Evolutionary conservation across 2,888 invertebrate species (phyloP).

Genomic region (Cataglyphis rosenhaueri): DNA sequence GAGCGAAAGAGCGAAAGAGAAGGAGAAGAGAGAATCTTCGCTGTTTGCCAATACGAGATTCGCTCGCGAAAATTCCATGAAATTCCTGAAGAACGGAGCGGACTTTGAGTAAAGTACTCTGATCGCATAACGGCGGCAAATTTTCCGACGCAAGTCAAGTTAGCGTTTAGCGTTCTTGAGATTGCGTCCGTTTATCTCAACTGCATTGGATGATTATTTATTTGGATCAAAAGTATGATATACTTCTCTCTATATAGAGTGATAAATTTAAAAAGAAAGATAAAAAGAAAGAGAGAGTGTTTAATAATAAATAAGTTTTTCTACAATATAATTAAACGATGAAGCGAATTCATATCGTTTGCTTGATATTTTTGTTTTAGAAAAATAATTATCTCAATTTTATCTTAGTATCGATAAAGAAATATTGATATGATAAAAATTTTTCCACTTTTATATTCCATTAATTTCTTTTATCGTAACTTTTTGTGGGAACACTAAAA

Average conservation of each 20-base stretch:
- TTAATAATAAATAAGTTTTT: background rate
- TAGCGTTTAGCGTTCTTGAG: background rate
- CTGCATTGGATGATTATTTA: background rate
- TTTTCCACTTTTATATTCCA: background rate
- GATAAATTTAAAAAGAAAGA: background rate
- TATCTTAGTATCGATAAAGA: background rate
- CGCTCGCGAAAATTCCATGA: constrained; percentile 11
- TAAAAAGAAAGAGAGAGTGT: background rate
- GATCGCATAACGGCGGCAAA: constrained; percentile 17
- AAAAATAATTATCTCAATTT: background rate
- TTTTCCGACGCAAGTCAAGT: background rate
- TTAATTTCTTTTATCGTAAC: background rate
- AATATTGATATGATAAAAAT: background rate
- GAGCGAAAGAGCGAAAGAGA: background rate
- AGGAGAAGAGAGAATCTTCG: background rate
- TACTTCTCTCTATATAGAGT: background rate
- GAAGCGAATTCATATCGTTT: background rate
- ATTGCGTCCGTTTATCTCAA: background rate
- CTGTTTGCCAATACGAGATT: constrained; percentile 32
- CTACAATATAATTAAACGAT: background rate
- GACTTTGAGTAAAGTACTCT: constrained; percentile 28
- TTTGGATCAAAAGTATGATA: background rate
- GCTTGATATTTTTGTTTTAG: background rate
- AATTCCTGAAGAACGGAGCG: constrained; percentile 23
- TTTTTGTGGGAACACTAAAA: background rate